Percentiles rank a stretch among this genome's conserved stretches.
Evolutionary conservation across 2,113 vertebrate genomes (phyloP).

Genomic region (Atherinomorus stipes): DNA sequence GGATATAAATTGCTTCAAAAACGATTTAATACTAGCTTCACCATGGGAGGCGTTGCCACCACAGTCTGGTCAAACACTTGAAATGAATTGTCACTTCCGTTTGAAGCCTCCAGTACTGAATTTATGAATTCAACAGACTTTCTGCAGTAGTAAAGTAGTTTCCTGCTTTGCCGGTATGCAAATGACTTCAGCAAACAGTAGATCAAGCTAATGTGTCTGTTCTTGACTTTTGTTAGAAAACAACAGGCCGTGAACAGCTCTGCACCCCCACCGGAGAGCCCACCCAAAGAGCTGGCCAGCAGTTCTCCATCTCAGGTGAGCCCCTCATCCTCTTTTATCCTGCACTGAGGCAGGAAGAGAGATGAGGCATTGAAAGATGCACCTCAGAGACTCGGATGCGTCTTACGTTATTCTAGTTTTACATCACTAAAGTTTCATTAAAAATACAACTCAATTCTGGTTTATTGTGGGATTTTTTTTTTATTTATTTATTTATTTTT

Average conservation of each 20-base stretch:
- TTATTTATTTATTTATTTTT: no score
- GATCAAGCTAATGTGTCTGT: background rate
- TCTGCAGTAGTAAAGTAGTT: no score
- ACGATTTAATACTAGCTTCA: background rate
- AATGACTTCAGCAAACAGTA: background rate
- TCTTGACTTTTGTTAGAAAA: slow-evolving; percentile 83
- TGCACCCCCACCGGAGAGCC: slow-evolving; percentile 82
- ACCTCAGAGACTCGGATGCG: no score
- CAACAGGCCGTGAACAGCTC: slow-evolving; percentile 84
- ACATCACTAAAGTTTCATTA: no score
- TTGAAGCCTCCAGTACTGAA: background rate
- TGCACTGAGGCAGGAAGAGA: background rate
- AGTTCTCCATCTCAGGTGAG: slow-evolving; percentile 91
- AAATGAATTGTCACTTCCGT: background rate
- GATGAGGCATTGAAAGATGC: no score
- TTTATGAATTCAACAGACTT: no score
- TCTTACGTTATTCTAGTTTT: no score
- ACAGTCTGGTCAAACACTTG: background rate
- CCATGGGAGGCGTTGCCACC: background rate
- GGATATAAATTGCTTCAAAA: background rate
- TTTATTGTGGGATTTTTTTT: no score
- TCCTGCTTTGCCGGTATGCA: no score
- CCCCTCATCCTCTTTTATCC: background rate
- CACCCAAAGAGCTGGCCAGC: slow-evolving; percentile 86
- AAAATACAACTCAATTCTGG: no score